These are phyloP conservation scores for Capreolus pygargus DNA, from an alignment of 2,113 vertebrate species.

Conservation along the genomic window DNA sequence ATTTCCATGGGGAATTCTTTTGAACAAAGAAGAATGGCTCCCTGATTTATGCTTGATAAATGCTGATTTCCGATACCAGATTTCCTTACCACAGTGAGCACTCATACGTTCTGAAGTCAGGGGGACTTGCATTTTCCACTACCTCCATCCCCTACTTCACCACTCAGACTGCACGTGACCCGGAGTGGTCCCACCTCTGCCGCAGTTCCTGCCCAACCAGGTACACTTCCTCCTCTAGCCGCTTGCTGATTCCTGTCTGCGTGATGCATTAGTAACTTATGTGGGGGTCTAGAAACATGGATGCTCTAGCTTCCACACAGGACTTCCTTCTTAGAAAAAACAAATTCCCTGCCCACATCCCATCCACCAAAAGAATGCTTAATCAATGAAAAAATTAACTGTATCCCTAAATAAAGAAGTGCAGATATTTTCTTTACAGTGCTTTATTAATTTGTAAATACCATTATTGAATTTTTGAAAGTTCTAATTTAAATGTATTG, in stretches of 20 bases:
- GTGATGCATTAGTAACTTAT: not conserved
- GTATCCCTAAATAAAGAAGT: conserved; percentile 69
- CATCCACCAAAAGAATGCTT: conserved; percentile 61
- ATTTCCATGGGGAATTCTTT: not conserved
- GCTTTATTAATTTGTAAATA: conserved; percentile 77
- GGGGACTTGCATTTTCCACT: accelerated
- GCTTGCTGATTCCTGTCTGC: not conserved
- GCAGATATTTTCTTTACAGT: conserved; percentile 66
- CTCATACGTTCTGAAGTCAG: not conserved
- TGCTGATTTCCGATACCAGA: not conserved
- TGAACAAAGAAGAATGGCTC: not conserved
- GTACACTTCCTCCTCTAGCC: accelerated
- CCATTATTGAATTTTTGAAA: conserved; percentile 74
- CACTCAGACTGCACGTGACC: accelerated
- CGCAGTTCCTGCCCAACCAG: accelerated
- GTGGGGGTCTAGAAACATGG: not conserved
- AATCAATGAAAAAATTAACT: conserved; percentile 74
- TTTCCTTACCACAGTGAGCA: not conserved
- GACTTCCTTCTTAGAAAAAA: not conserved
- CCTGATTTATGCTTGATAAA: not conserved
- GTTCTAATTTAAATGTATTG: conserved; percentile 78
- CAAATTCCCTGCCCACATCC: conserved; percentile 31
- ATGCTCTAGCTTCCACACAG: not conserved
- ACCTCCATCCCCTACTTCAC: not conserved
- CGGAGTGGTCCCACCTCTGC: accelerated